Evolutionary conservation across 2,888 invertebrate species (phyloP), one percentile per base, ranked within the genome.

Genomic region (Parnassius apollo): DNA sequence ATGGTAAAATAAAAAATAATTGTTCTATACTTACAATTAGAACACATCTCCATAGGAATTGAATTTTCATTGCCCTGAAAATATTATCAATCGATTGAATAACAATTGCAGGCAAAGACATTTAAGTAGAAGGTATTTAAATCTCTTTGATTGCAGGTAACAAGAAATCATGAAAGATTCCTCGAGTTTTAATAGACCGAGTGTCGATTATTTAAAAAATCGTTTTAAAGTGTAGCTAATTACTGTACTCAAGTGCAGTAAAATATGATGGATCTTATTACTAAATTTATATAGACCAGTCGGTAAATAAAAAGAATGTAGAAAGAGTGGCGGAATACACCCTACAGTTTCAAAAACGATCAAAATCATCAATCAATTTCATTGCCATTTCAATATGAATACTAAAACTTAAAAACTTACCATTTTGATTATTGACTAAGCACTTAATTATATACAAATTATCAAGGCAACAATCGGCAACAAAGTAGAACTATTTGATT

Each of bases 31-130:
- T 96, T 93, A 97, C 97, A 97, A 86, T 97, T 98, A 86, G 98
- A 97, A 94, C 98, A 98, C 78, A 98, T 95, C 94, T 98, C 98
- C 97, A 98, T 97, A 76, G 98, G 98, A 85, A 98, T 94, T 76
- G 98, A 98, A 85, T 95, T 96, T 93, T 98, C 98, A 93, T 98
- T 98, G 92, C 98, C 98, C 98, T 98, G 94, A 94, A 75, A 69
- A 61, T 48, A 59, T 54, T 56, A 54, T 57, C 3, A 48, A 49
- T 54, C 25, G 35, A 61, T 64, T 60, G 61, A 66, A 44, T 44
- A 44, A 44, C 35, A 35, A 35, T 35, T 35, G 7, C 35, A 35
- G 4, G 4, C 1, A 7, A 7, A 18, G 18, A 18, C 18, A 18
- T 18, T 18, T 18, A 18, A 18, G 18, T 18, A 18, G 18, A 18